Evolutionary conservation across 1,140 invertebrate genomes (phyloP).

Genomic region (Anastatus disparis): DNA sequence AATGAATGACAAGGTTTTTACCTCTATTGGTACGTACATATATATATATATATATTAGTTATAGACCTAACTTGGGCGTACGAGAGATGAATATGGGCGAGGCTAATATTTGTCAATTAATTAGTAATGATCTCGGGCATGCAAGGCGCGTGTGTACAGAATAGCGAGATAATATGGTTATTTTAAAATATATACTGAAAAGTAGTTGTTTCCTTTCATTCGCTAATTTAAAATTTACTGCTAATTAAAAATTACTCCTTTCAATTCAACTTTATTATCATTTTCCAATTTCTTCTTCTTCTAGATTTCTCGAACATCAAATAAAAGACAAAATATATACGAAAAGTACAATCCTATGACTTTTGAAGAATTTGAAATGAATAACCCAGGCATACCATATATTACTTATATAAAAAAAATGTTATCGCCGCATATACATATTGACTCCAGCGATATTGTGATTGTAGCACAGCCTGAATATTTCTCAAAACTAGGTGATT

Average conservation of each 20-base stretch:
- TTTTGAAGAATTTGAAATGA: constrained; percentile 76
- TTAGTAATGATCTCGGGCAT: too few species aligned
- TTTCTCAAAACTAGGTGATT: constrained; percentile 73
- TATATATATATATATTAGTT: too few species aligned
- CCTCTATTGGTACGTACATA: too few species aligned
- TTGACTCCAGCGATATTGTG: constrained; percentile 78
- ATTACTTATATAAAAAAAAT: constrained; percentile 81
- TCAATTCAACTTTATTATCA: not conserved
- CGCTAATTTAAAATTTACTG: too few species aligned
- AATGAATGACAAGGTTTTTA: too few species aligned
- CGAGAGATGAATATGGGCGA: too few species aligned
- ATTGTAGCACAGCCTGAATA: constrained; percentile 83
- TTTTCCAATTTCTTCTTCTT: not conserved
- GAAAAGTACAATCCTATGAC: constrained; percentile 91
- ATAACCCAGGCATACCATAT: constrained; percentile 82
- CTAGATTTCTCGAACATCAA: constrained; percentile 86
- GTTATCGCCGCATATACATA: constrained; percentile 69
- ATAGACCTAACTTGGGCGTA: too few species aligned
- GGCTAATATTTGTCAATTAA: too few species aligned
- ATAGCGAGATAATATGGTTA: not conserved
- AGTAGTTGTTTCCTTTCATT: too few species aligned
- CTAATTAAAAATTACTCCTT: too few species aligned
- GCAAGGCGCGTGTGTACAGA: too few species aligned
- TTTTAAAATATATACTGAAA: not conserved
- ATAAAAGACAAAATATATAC: constrained; percentile 89